Base-by-base conservation (phyloP, 1,140 invertebrate species). In the Drosophila orena region DNA sequence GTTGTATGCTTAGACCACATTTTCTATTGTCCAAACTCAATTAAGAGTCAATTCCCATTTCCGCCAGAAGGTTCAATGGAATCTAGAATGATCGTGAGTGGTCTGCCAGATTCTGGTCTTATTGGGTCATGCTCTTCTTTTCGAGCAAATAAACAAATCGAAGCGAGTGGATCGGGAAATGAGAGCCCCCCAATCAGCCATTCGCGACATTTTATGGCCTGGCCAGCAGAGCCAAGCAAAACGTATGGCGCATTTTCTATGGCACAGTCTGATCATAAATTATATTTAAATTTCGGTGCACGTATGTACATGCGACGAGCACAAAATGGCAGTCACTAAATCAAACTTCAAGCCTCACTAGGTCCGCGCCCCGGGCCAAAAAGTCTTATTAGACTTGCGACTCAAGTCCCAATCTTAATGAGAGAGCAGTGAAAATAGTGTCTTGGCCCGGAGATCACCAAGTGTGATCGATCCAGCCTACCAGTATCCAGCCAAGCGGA, bases 261-360 rank as follows among this genome's bases (percentile, higher is more conserved):
- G 77, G 81, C 53, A 35, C 38, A 78, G 62, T 52, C 75, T 52
- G 79, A 70, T 84, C 84, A 83, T 89, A 89, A 88, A 88, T 88
- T 84, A 80, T 89, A 84, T 88, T 88, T 84, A 90, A 89, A 88
- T 88, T 88, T 88, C 84, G 65, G 77, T 72, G 70, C 84, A 88
- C 84, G 84, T 88, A 88, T 84, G 84, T 88, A 83, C 73, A 17
- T 17, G 17, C 17, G 22, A 22, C 30, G 40, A 43, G 60, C 60
- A 73, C 71, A 88, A 88, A 89, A 88, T 88, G 84, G 85, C 76
- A 88, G 84, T 90, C 84, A 89, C 84, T 89, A 89, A 88, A 89
- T 88, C 84, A 84, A 43, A 70, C 61, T 58, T 57, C 78, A 58
- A 68, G 77, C 65, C 52, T 56, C 68, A 83, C 66, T 79, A 61